Evolutionary conservation across 2,113 vertebrate genomes (phyloP).

Genomic region (Bubo bubo): DNA sequence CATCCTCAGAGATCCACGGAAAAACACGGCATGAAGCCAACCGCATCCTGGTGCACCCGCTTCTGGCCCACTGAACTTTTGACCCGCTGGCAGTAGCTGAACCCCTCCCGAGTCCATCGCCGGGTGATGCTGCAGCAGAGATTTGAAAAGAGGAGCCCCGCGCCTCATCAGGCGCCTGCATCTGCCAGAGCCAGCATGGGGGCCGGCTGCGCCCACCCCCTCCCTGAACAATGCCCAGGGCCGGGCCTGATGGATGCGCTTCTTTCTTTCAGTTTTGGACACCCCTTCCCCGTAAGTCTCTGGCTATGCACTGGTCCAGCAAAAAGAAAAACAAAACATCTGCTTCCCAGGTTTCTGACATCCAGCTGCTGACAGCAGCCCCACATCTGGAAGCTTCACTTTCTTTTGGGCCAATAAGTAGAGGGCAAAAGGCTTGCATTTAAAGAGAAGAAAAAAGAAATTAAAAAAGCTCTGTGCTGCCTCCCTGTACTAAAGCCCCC

Average conservation of each 20-base stretch:
- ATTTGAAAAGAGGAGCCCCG: slow-evolving; percentile 57
- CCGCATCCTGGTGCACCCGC: background rate
- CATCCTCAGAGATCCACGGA: background rate
- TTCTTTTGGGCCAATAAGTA: background rate
- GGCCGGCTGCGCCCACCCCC: slow-evolving; percentile 46
- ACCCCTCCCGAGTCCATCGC: slow-evolving; percentile 28
- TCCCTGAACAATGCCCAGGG: slow-evolving; percentile 47
- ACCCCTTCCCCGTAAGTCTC: background rate
- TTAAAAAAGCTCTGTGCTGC: background rate
- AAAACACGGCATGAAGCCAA: background rate
- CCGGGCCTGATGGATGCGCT: slow-evolving; percentile 41
- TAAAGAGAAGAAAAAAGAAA: background rate
- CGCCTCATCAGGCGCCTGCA: slow-evolving; percentile 51
- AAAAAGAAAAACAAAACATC: slow-evolving; percentile 31
- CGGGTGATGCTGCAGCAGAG: background rate
- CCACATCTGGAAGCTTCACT: slow-evolving; percentile 17
- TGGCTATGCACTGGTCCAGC: background rate
- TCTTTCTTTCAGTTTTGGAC: slow-evolving; percentile 32
- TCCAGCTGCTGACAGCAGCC: slow-evolving; percentile 10
- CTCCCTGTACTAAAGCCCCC: background rate
- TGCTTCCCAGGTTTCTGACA: slow-evolving; percentile 47
- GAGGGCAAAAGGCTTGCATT: background rate
- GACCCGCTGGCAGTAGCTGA: slow-evolving; percentile 57
- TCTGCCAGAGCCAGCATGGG: slow-evolving; percentile 58
- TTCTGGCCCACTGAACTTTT: slow-evolving; percentile 73